phyloP scores from a whole-genome alignment of 1,140 invertebrate genomes.

The Megalonaias nervosa region DNA sequence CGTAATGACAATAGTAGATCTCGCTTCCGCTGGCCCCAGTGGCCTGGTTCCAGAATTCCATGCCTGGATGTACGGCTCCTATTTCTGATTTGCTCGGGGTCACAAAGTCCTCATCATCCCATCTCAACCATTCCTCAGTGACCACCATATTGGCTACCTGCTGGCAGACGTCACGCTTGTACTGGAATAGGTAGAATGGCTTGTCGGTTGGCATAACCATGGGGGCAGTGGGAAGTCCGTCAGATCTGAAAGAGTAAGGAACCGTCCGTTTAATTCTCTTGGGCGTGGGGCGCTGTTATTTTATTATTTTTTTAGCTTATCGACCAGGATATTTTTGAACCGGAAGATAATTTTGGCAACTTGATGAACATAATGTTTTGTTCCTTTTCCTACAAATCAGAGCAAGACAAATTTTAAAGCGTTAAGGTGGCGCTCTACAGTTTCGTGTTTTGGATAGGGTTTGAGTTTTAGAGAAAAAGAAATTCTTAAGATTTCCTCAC shows the following conservation, averaged over 20 bases:
- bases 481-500: too few relatives aligned
- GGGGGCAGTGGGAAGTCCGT: conserved; percentile 28
- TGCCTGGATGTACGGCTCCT: conserved; percentile 26
- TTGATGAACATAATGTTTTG: too few relatives aligned
- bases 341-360: too few relatives aligned
- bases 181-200: conserved; percentile 39
- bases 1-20: conserved; percentile 36
- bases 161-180: conserved; percentile 36
- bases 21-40: conserved; percentile 34
- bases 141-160: conserved; percentile 35
- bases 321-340: too few relatives aligned
- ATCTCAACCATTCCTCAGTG: conserved; percentile 32
- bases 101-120: conserved; percentile 34
- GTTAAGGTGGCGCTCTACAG: too few relatives aligned
- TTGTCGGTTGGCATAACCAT: conserved; percentile 30
- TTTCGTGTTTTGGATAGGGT: too few relatives aligned
- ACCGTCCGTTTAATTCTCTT: too few relatives aligned
- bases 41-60: conserved; percentile 38
- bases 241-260: conserved; percentile 18
- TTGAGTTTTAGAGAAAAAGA: too few relatives aligned
- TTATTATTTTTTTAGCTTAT: too few relatives aligned
- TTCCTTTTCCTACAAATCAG: too few relatives aligned
- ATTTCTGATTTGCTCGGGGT: conserved; percentile 36
- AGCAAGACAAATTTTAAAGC: too few relatives aligned
- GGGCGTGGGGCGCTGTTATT: too few relatives aligned